Evolutionary conservation across 2,888 invertebrate genomes (phyloP).

Genomic region (Mystacides longicornis): DNA sequence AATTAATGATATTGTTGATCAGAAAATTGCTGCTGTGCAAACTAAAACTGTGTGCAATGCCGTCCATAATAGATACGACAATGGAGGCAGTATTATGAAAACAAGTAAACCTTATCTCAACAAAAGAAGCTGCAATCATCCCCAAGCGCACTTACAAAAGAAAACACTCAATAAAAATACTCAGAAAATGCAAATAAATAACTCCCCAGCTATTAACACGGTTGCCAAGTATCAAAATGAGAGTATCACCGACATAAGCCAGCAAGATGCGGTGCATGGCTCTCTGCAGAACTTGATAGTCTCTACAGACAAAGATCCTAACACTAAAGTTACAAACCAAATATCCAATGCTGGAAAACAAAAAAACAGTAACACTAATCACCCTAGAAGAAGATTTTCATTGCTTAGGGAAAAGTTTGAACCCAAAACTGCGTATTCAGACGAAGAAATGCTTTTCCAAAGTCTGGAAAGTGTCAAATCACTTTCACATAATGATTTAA

Average conservation of each 20-base stretch:
- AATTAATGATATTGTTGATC: neutral
- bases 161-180: neutral
- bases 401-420: slow-evolving; percentile 53
- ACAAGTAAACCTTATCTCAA: neutral
- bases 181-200: neutral
- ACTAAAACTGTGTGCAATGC: neutral
- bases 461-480: slow-evolving; percentile 34
- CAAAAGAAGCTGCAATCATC: neutral
- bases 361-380: slow-evolving; percentile 31
- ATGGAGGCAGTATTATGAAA: neutral
- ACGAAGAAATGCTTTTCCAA: slow-evolving; percentile 43
- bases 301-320: slow-evolving; percentile 40
- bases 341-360: slow-evolving; percentile 38
- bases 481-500: slow-evolving; percentile 23
- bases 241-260: neutral
- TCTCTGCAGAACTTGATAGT: slow-evolving; percentile 44
- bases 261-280: slow-evolving; percentile 29
- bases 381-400: slow-evolving; percentile 52
- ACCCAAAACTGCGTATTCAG: slow-evolving; percentile 42
- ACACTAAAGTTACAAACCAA: slow-evolving; percentile 33
- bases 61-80: neutral
- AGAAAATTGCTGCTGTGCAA: neutral
- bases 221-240: neutral
- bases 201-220: neutral
- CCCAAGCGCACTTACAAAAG: neutral